These are phyloP conservation scores for Campopleginae sp. DNA, from an alignment of 2,888 invertebrate species.

Conservation along the genomic window DNA sequence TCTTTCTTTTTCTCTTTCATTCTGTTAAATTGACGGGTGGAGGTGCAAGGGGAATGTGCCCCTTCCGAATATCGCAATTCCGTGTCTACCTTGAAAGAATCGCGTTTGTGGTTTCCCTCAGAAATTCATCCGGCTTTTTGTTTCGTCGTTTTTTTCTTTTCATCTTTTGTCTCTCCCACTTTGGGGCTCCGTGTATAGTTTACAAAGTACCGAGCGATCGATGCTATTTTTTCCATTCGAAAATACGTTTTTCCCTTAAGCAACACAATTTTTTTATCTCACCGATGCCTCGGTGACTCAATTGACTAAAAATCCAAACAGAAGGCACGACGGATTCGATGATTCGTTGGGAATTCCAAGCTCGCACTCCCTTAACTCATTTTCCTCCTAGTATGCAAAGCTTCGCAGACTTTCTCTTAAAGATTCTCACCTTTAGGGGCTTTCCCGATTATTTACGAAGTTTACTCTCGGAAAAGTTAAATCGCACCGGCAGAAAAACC, in stretches of 20 bases:
- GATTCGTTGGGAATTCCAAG: neutral
- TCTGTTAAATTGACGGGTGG: constrained; percentile 69
- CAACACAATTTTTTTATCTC: neutral
- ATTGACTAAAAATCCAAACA: neutral
- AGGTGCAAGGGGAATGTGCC: constrained; percentile 69
- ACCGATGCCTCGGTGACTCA: neutral
- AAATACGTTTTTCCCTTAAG: neutral
- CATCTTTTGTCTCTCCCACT: neutral
- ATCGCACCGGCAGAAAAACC: constrained; percentile 42
- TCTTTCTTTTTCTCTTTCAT: constrained; percentile 31
- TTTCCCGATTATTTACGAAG: constrained; percentile 25
- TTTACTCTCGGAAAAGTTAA: constrained; percentile 7
- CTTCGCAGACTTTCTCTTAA: neutral
- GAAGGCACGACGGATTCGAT: neutral
- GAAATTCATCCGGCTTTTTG: constrained; percentile 21
- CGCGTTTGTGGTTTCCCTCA: constrained; percentile 30
- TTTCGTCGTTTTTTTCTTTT: constrained; percentile 9
- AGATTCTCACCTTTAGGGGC: constrained; percentile 15
- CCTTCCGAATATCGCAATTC: constrained; percentile 26
- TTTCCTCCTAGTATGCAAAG: neutral
- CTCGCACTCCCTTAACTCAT: neutral
- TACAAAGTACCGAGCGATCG: neutral
- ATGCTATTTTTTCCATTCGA: neutral
- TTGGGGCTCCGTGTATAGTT: neutral
- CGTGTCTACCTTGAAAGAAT: constrained; percentile 24